Conservation (phyloP, 2,797 vertebrate genomes). For the Manis pentadactyla region DNA sequence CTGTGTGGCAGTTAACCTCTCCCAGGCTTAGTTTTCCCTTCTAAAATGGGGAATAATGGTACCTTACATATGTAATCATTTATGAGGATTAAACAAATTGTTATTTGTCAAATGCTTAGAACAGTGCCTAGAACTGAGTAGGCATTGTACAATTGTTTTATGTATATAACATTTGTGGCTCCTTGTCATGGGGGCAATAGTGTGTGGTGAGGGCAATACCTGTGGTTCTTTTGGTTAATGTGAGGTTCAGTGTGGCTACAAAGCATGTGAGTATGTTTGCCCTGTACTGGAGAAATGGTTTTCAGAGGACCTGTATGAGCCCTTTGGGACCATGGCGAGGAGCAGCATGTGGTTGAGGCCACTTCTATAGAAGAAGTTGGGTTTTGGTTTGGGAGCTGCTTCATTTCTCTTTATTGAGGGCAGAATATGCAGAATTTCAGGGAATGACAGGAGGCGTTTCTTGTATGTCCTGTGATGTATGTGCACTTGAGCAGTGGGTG, state of each 20-base stretch:
- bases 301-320: not conserved
- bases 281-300: not conserved
- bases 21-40: not conserved
- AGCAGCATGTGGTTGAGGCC: not conserved
- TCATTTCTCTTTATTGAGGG: not conserved
- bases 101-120: not conserved
- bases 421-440: not conserved
- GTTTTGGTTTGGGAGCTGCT: not conserved
- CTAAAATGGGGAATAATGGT: not conserved
- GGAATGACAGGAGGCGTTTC: not conserved
- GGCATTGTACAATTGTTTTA: not conserved
- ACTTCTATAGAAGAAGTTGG: not conserved
- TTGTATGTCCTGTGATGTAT: fast-evolving
- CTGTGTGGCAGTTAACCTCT: not conserved
- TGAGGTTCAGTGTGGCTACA: not conserved
- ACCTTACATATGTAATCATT: not conserved
- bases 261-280: not conserved
- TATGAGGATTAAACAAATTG: not conserved
- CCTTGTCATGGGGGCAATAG: not conserved
- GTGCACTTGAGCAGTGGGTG: not conserved
- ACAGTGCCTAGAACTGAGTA: not conserved
- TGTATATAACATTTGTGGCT: not conserved
- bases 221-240: not conserved
- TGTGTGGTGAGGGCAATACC: not conserved
- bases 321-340: not conserved